Conservation (phyloP, 92 coral and sea anemone species). For the Parazoanthus swiftii region DNA sequence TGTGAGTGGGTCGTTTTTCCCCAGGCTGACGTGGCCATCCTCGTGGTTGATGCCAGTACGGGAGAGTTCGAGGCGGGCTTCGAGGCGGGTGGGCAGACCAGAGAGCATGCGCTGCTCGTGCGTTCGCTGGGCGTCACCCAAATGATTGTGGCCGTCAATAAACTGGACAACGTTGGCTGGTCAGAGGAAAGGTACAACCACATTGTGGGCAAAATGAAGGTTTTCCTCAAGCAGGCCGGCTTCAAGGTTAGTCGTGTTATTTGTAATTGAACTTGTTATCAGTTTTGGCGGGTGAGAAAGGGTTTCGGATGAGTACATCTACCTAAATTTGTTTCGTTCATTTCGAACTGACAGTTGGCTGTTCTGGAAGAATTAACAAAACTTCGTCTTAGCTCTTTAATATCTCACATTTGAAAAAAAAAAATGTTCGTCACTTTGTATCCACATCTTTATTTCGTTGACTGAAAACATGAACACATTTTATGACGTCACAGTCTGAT, state of each 20-base stretch:
- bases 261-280: background rate
- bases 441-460: no score
- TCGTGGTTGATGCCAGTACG: constrained; percentile 93
- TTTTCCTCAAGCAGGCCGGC: constrained; percentile 93
- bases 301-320: no score
- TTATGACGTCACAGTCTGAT: no score
- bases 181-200: constrained; percentile 83
- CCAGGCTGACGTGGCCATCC: constrained; percentile 95
- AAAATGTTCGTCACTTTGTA: no score
- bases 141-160: constrained; percentile 93
- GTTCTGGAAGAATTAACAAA: no score
- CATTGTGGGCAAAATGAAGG: constrained; percentile 80
- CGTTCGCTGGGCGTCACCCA: constrained; percentile 97
- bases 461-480: no score
- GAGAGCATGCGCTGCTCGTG: constrained; percentile 98
- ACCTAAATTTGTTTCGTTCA: no score
- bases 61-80: constrained; percentile 99
- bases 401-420: no score
- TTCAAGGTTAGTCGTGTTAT: constrained; percentile 71
- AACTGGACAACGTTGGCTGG: constrained; percentile 92
- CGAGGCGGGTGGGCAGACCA: constrained; percentile 98
- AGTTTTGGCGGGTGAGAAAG: background rate
- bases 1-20: background rate
- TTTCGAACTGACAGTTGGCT: no score
- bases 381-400: no score